These are phyloP conservation scores for Xestia ashworthii DNA, from an alignment of 2,888 invertebrate genomes.

Conservation along the genomic window DNA sequence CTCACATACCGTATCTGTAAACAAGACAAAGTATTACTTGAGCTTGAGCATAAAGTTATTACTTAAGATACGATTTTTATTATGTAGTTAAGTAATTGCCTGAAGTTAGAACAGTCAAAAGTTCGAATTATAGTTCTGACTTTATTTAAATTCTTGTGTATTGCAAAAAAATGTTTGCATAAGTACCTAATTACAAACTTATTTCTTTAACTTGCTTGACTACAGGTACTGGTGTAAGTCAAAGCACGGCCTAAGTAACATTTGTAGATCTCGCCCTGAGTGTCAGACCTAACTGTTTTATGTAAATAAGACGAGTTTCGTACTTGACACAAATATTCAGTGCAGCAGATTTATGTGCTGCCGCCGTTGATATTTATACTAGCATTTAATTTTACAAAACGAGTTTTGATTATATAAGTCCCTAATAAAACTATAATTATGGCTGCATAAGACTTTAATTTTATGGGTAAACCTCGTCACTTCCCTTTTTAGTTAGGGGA, in stretches of 20 bases:
- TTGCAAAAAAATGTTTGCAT: too few species aligned
- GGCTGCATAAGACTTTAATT: not conserved
- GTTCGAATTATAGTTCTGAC: too few species aligned
- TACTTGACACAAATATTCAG: slow-evolving; percentile 77
- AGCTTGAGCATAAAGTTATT: too few species aligned
- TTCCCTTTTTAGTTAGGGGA: not conserved
- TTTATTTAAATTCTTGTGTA: too few species aligned
- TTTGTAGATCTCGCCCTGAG: not conserved
- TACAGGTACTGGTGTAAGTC: too few species aligned
- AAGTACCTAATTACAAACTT: too few species aligned
- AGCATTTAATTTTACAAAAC: slow-evolving; percentile 24
- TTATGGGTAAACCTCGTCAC: not conserved
- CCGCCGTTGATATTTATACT: slow-evolving; percentile 1
- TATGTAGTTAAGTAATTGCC: too few species aligned
- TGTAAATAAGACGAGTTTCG: slow-evolving; percentile 73
- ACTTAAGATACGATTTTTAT: too few species aligned
- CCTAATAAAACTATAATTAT: slow-evolving; percentile 27
- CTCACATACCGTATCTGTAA: too few species aligned
- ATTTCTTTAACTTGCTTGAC: too few species aligned
- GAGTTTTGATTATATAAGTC: not conserved
- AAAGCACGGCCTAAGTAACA: not conserved
- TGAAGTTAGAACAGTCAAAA: too few species aligned
- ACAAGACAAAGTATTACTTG: too few species aligned
- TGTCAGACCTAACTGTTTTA: slow-evolving; percentile 57
- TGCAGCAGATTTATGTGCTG: slow-evolving; percentile 66